Conservation (phyloP, 1,140 invertebrate genomes). For the Scaptomyza montana region DNA sequence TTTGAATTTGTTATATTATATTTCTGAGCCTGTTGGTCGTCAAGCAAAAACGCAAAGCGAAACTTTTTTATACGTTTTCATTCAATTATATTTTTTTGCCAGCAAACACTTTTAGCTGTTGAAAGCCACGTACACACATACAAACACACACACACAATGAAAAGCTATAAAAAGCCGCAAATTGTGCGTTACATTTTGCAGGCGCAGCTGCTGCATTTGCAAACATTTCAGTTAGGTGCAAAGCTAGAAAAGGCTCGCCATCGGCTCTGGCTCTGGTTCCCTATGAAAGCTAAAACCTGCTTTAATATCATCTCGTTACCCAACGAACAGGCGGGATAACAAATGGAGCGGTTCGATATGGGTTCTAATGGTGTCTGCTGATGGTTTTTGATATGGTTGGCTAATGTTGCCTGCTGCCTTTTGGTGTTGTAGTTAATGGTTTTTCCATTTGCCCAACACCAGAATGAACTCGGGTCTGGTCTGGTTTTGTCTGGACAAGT, state of each 20-base stretch:
- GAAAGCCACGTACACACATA: slow-evolving; percentile 2
- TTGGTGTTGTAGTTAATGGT: slow-evolving; percentile 30
- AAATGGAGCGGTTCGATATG: background rate
- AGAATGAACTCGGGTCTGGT: slow-evolving; percentile 22
- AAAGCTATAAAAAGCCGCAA: slow-evolving; percentile 13
- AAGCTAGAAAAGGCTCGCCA: slow-evolving; percentile 11
- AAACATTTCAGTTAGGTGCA: slow-evolving; percentile 21
- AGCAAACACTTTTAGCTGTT: slow-evolving; percentile 9
- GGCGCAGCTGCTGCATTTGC: slow-evolving; percentile 41
- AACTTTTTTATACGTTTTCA: slow-evolving; percentile 28
- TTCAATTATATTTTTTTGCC: slow-evolving; percentile 22
- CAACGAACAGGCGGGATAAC: background rate
- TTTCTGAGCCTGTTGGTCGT: slow-evolving; percentile 13
- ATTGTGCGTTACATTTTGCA: slow-evolving; percentile 18
- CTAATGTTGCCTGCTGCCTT: slow-evolving; percentile 13
- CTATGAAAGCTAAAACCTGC: slow-evolving; percentile 13
- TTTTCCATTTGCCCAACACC: slow-evolving; percentile 44
- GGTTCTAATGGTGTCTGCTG: slow-evolving; percentile 2
- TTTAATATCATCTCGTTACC: slow-evolving; percentile 27
- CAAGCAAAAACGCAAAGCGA: slow-evolving; percentile 34
- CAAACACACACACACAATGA: background rate
- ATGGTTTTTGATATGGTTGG: too few species aligned
- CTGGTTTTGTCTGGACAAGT: background rate
- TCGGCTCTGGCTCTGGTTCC: background rate
- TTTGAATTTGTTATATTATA: slow-evolving; percentile 64